Conservation (phyloP, 2,113 vertebrate genomes). For the Austrofundulus limnaeus region DNA sequence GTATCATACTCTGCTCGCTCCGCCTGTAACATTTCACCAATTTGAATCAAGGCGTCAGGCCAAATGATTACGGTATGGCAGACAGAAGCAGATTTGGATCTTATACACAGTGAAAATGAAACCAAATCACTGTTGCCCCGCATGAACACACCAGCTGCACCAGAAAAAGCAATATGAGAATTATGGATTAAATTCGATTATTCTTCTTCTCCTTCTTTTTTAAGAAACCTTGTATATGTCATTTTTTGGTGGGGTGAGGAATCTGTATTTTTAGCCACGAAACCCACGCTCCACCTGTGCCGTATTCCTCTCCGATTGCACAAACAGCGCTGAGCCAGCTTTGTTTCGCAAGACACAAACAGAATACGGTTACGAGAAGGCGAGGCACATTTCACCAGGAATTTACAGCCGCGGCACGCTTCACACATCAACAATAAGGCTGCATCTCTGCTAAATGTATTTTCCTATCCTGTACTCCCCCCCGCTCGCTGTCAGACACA, state of each 20-base stretch:
- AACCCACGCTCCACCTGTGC: conserved; percentile 41
- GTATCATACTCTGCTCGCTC: conserved; percentile 49
- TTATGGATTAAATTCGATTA: conserved; percentile 47
- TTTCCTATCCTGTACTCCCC: conserved; percentile 6
- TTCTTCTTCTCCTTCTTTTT: neutral
- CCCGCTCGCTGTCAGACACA: conserved; percentile 20
- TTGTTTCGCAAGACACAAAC: conserved; percentile 33
- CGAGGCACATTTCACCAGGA: conserved; percentile 18
- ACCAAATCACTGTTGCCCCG: conserved; percentile 24
- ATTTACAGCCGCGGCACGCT: conserved; percentile 16
- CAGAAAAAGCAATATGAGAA: conserved; percentile 45
- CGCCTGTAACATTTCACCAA: conserved; percentile 54
- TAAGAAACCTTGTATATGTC: conserved; percentile 37
- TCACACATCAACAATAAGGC: conserved; percentile 6
- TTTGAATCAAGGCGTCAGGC: conserved; percentile 61
- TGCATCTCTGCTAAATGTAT: neutral
- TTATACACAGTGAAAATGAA: conserved; percentile 38
- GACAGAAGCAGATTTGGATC: conserved; percentile 39
- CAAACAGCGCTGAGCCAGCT: conserved; percentile 14
- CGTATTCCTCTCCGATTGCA: conserved; percentile 34
- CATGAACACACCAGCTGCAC: conserved; percentile 42
- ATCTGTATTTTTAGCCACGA: conserved; percentile 41
- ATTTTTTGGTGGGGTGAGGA: conserved; percentile 10
- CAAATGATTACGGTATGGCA: conserved; percentile 67
- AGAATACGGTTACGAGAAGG: conserved; percentile 16